Percentiles rank a stretch among this genome's conserved stretches.
Conservation (phyloP, 2,113 vertebrate genomes). For the Pedionomus torquatus region DNA sequence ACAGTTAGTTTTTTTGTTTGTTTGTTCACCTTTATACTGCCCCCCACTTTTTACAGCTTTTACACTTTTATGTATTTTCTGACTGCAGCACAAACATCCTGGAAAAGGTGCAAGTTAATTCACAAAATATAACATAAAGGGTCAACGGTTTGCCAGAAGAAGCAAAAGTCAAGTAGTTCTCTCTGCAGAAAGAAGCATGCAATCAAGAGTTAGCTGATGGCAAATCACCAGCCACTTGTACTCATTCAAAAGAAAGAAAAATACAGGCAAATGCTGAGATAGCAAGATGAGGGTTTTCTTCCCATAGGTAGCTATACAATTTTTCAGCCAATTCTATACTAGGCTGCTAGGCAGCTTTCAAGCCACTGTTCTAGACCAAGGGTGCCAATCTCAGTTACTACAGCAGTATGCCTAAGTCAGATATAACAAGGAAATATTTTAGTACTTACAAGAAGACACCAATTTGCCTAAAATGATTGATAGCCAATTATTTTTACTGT, state of each 20-base stretch:
- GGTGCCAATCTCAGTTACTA: not conserved
- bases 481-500: not conserved
- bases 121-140: not conserved
- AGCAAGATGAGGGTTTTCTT: not conserved
- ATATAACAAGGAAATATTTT: not conserved
- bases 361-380: not conserved
- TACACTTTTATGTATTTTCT: not conserved
- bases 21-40: not conserved
- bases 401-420: not conserved
- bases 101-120: not conserved
- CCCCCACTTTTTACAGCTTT: not conserved
- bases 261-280: not conserved
- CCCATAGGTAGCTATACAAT: not conserved
- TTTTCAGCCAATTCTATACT: not conserved
- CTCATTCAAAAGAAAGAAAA: not conserved
- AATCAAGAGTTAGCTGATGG: not conserved
- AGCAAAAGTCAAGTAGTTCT: not conserved
- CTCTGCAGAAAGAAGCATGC: not conserved
- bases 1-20: not conserved
- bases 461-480: not conserved
- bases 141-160: not conserved
- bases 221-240: not conserved
- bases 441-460: not conserved
- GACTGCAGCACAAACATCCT: not conserved
- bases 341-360: not conserved